A percentile compares a stretch with the other conserved stretches of the same genome.
Conservation (phyloP, 1,140 invertebrate genomes). For the Bombus fervidus region DNA sequence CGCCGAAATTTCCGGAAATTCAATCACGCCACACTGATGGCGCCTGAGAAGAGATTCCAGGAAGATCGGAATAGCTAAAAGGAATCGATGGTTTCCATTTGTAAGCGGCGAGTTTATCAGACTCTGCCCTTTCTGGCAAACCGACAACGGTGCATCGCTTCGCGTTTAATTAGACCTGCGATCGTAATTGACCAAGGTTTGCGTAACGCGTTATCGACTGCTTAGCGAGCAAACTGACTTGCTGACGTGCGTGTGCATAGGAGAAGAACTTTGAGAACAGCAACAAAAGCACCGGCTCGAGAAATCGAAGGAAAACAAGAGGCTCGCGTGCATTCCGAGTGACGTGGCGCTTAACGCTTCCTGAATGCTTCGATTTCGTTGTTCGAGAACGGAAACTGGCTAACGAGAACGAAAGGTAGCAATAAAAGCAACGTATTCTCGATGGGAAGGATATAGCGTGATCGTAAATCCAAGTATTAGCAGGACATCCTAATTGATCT, state of each 20-base stretch:
- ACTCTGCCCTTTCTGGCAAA: neutral
- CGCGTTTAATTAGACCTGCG: slow-evolving; percentile 57
- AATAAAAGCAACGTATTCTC: too few relatives aligned
- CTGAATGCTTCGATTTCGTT: neutral
- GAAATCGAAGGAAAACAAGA: neutral
- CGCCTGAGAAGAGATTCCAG: neutral
- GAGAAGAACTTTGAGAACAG: neutral
- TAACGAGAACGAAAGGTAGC: neutral
- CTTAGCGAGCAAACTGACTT: slow-evolving; percentile 17
- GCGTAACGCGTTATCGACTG: slow-evolving; percentile 56
- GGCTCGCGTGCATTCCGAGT: neutral
- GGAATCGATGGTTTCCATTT: neutral
- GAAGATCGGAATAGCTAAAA: neutral
- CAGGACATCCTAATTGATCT: too few relatives aligned
- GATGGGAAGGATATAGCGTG: too few relatives aligned
- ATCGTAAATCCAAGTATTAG: too few relatives aligned
- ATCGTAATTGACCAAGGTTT: slow-evolving; percentile 56
- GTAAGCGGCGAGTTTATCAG: neutral
- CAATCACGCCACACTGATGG: neutral
- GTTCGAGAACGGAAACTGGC: neutral
- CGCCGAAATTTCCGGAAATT: neutral
- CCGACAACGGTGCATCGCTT: slow-evolving; percentile 1
- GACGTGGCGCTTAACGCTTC: neutral
- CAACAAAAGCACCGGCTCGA: neutral
- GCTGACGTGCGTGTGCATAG: slow-evolving; percentile 45